phyloP scores from a whole-genome alignment of 1,140 invertebrate genomes.

The Phthorimaea operculella region DNA sequence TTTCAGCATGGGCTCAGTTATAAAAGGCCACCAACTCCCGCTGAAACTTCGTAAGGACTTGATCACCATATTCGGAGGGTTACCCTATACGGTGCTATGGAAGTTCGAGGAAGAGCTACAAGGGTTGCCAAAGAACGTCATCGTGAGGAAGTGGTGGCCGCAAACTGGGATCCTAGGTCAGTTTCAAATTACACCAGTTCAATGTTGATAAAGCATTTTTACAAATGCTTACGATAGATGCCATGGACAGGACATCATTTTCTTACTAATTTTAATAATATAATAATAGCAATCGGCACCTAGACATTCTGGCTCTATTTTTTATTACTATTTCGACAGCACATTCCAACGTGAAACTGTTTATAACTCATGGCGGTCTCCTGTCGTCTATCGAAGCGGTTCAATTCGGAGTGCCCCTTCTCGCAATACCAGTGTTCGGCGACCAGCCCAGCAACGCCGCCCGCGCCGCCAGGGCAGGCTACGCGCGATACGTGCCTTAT shows the following conservation, averaged over 20 bases:
- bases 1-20: slow-evolving; percentile 58
- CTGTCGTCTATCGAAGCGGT: slow-evolving; percentile 69
- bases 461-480: neutral
- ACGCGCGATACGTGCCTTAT: neutral
- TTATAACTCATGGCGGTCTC: slow-evolving; percentile 73
- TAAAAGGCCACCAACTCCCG: neutral
- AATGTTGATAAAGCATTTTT: too few relatives aligned
- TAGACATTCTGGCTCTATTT: too few relatives aligned
- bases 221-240: too few relatives aligned
- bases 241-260: too few relatives aligned
- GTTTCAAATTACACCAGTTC: neutral
- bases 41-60: neutral
- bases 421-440: slow-evolving; percentile 70
- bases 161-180: slow-evolving; percentile 67
- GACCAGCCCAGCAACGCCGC: slow-evolving; percentile 45
- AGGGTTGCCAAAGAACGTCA: slow-evolving; percentile 56
- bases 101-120: slow-evolving; percentile 26
- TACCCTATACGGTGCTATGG: slow-evolving; percentile 2
- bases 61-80: neutral
- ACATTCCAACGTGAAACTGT: slow-evolving; percentile 68
- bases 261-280: too few relatives aligned
- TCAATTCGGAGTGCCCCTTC: slow-evolving; percentile 67
- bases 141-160: slow-evolving; percentile 68
- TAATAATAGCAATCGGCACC: too few relatives aligned
- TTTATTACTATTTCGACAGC: too few relatives aligned